Base-by-base conservation (phyloP, 2,797 vertebrate species). In the Parauchenoglanis punctatus region DNA sequence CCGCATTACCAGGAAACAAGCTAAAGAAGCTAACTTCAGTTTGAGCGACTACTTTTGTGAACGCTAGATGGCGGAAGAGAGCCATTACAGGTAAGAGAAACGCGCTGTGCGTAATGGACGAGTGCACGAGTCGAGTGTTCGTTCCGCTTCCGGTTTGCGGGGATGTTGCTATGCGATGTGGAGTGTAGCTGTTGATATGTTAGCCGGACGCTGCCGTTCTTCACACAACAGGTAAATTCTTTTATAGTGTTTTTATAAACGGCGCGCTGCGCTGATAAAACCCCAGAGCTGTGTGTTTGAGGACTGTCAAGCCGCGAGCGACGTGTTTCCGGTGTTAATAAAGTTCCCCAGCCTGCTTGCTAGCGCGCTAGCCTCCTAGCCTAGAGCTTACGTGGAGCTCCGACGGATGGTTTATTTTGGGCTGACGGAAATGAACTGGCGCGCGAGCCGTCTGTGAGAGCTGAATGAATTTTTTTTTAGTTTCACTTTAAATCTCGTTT, bases 371-470 rank as follows among this genome's bases (percentile, higher is more conserved):
- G 83, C 20, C 17, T 6, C 20, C 23, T 35, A 56, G 28, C n/a
- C 46, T 31, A 20, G 61, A 85, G 84, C 17, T 20, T 76, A 76
- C 84, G 72, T 76, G 84, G 73, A 85, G 73, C 84, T 84, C 31
- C 25, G 31, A 17, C 12, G 0, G 15, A 12, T 7, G 54, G 7
- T 31, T 77, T 31, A 1, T 58, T 40, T 17, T 1, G 20, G 40
- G 63, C 63, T 7, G 80, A 28, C 81, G 72, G 23, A 75, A 85
- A 85, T 63, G 23, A 44, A 18, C 4, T 2, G 28, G 52, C 12
- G 40, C 70, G 70, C 3, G 40, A 23, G 68, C 63, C 3, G 12
- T 63, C 20, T 6, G 25, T 28, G 17, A 35, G 1, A 11, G 17
- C 40, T n/a, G 23, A 0, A 18, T 17, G 17, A 7, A 28, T 23